These are phyloP conservation scores for Cacoxenus indagator DNA, from an alignment of 2,888 invertebrate genomes.

Conservation along the genomic window DNA sequence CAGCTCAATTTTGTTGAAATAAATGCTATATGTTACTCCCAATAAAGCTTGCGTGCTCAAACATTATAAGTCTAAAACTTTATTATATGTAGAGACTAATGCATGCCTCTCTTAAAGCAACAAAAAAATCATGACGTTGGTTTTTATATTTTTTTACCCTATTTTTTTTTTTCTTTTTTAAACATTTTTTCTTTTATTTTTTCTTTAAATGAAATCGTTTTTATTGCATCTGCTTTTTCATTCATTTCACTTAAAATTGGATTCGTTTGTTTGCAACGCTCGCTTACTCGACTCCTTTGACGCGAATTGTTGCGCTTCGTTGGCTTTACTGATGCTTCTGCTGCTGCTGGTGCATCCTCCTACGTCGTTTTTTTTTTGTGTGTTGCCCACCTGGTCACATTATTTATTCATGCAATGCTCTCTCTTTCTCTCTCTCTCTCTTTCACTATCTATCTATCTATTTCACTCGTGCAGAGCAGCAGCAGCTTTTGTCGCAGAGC, in stretches of 20 bases:
- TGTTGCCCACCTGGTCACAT: constrained; percentile 34
- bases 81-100: neutral
- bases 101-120: neutral
- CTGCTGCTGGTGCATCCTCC: no score
- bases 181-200: neutral
- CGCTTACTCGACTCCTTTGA: neutral
- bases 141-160: no score
- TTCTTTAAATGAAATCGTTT: neutral
- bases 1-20: no score
- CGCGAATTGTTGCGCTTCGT: neutral
- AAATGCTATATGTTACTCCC: no score
- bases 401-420: constrained; percentile 58
- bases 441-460: constrained; percentile 57
- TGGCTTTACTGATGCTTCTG: neutral
- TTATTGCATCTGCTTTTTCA: neutral
- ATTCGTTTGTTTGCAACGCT: neutral
- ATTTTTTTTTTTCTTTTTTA: no score
- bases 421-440: constrained; percentile 36
- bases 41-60: no score
- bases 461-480: no score
- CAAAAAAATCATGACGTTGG: no score
- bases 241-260: neutral
- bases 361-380: neutral
- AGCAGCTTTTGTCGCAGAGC: constrained; percentile 56
- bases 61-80: neutral